These are phyloP conservation scores for Ochropacha duplaris DNA, from an alignment of 2,888 invertebrate genomes.

Conservation along the genomic window DNA sequence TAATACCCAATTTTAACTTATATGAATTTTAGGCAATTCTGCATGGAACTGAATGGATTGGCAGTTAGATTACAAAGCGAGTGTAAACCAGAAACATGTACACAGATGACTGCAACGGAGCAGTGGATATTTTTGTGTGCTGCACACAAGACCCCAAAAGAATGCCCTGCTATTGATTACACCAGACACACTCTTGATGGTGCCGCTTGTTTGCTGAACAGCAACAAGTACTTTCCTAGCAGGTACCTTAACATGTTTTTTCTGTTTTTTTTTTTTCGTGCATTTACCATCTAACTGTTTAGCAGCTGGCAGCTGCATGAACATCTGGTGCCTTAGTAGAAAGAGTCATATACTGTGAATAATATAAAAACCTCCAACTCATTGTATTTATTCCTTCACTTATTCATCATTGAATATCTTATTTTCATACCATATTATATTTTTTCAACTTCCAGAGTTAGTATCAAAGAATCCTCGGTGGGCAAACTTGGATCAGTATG, in stretches of 20 bases:
- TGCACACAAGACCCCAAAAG: conserved; percentile 99
- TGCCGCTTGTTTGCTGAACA: conserved; percentile 98
- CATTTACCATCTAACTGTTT: no score
- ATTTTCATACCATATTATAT: neutral
- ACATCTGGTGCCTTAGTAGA: neutral
- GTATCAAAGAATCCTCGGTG: conserved; percentile 99
- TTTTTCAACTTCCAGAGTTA: conserved; percentile 87
- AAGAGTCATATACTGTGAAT: no score
- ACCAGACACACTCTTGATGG: conserved; percentile 99
- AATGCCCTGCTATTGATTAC: conserved; percentile 99
- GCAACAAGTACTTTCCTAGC: conserved; percentile 99
- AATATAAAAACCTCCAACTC: no score
- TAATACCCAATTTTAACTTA: no score
- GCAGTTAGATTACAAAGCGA: conserved; percentile 98
- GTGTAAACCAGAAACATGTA: conserved; percentile 98
- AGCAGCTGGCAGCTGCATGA: neutral
- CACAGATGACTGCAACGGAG: conserved; percentile 99
- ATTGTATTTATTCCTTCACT: no score
- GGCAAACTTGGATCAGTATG: conserved; percentile 99
- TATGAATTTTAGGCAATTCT: conserved; percentile 94
- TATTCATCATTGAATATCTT: neutral
- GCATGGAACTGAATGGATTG: conserved; percentile 99
- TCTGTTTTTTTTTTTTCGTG: no score
- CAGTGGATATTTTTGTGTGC: conserved; percentile 99
- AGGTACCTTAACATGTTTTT: no score